Evolutionary conservation across 2,888 invertebrate genomes (phyloP), one percentile per base, ranked within the genome.

Genomic region (Bugula neritina): DNA sequence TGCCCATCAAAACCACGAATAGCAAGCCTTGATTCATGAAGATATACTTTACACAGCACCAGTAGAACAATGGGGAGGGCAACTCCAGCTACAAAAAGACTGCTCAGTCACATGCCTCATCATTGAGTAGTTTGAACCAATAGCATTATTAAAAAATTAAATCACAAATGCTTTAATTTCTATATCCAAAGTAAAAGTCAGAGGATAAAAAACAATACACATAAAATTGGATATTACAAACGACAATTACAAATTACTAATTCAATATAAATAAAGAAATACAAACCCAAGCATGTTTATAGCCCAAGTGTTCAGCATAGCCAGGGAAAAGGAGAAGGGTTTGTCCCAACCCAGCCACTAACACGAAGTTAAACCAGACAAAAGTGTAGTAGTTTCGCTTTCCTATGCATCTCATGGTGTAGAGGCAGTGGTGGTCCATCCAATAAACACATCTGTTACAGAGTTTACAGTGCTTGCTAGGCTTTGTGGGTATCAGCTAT

Each of bases 371-470:
- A 23, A 57, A 57, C 57, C 57, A 57, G 23, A 57, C 10, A 57
- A 57, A 57, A 5, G 23, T 57, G 23, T 57, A 57, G 23, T 13
- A 25, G 23, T 57, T 57, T 17, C n/a, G n/a, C 13, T 57, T 57
- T 17, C 57, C 57, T n/a, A 57, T n/a, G 23, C 57, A 57, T 5
- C 10, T 13, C 57, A 57, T 57, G 17, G 57, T 57, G 23, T 57
- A 57, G 57, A 57, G 5, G 25, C 57, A 57, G 25, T 57, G 57
- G 23, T 57, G 57, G 57, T 57, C 57, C 57, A 57, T 57, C 57
- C 57, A n/a, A 25, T 57, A 57, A 5, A 57, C 57, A 57, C 57
- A 57, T 5, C 57, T 17, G 5, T 57, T 25, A 57, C 57, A 57
- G 13, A 57, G 57, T 25, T 57, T 57, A 25, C 57, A 57, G 23